Evolutionary conservation across 2,888 invertebrate species (phyloP).

Genomic region (Zygogramma bicolorata): DNA sequence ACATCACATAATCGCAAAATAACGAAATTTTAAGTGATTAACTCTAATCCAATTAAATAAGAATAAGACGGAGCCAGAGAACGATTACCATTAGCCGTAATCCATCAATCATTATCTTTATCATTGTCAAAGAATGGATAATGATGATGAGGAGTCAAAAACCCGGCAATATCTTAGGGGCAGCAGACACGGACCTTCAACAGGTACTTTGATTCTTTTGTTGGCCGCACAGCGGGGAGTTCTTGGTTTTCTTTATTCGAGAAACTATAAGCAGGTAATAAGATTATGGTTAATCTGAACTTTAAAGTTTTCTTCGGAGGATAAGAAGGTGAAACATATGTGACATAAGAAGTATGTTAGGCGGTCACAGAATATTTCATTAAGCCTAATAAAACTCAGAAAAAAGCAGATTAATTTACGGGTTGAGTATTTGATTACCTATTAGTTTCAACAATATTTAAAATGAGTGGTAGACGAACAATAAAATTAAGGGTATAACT

Average conservation of each 20-base stretch:
- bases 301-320: slow-evolving; percentile 40
- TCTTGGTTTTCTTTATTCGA: slow-evolving; percentile 32
- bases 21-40: not conserved
- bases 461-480: too few relatives aligned
- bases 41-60: slow-evolving; percentile 20
- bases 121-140: slow-evolving; percentile 14
- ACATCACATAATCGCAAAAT: not conserved
- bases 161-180: slow-evolving; percentile 19
- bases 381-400: not conserved
- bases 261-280: slow-evolving; percentile 44
- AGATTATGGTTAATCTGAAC: slow-evolving; percentile 44
- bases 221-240: slow-evolving; percentile 40
- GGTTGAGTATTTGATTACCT: too few relatives aligned
- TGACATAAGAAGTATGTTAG: slow-evolving; percentile 27
- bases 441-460: too few relatives aligned
- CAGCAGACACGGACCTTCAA: slow-evolving; percentile 36
- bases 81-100: slow-evolving; percentile 17
- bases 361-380: slow-evolving; percentile 7
- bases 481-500: too few relatives aligned
- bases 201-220: slow-evolving; percentile 48
- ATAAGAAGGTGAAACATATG: slow-evolving; percentile 30
- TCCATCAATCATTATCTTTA: slow-evolving; percentile 29
- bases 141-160: slow-evolving; percentile 22
- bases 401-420: too few relatives aligned
- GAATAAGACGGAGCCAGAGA: slow-evolving; percentile 6